phyloP scores from a whole-genome alignment of 2,797 vertebrate species.

The Tinamus major region DNA sequence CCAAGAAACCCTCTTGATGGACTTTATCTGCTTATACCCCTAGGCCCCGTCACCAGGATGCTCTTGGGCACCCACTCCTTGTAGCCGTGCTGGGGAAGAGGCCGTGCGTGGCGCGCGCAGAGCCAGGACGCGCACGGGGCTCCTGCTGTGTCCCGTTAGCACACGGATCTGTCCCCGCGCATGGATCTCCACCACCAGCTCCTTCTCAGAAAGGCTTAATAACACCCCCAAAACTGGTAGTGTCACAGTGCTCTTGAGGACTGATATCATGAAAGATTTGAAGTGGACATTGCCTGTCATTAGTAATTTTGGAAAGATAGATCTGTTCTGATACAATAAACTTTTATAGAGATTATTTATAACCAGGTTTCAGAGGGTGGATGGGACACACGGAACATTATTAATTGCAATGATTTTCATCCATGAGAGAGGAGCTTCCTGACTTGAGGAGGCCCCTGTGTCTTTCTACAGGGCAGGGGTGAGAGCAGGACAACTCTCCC shows the following conservation, averaged over 20 bases:
- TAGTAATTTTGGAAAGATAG: neutral
- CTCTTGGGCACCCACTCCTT: neutral
- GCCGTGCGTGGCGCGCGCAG: too few relatives aligned
- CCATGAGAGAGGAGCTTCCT: neutral
- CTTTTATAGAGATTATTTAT: neutral
- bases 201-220: too few relatives aligned
- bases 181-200: too few relatives aligned
- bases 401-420: neutral
- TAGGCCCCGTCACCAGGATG: neutral
- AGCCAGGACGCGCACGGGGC: too few relatives aligned
- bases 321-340: neutral
- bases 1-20: neutral
- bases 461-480: neutral
- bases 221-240: too few relatives aligned
- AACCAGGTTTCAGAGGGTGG: neutral
- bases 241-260: too few relatives aligned
- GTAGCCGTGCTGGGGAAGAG: rapidly evolving
- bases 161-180: too few relatives aligned
- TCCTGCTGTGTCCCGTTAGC: too few relatives aligned
- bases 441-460: neutral
- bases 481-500: neutral
- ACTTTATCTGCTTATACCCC: neutral
- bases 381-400: neutral
- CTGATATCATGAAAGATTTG: too few relatives aligned
- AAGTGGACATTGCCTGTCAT: too few relatives aligned